Evolutionary conservation across 2,888 invertebrate genomes (phyloP).

Genomic region (Brenthis ino): DNA sequence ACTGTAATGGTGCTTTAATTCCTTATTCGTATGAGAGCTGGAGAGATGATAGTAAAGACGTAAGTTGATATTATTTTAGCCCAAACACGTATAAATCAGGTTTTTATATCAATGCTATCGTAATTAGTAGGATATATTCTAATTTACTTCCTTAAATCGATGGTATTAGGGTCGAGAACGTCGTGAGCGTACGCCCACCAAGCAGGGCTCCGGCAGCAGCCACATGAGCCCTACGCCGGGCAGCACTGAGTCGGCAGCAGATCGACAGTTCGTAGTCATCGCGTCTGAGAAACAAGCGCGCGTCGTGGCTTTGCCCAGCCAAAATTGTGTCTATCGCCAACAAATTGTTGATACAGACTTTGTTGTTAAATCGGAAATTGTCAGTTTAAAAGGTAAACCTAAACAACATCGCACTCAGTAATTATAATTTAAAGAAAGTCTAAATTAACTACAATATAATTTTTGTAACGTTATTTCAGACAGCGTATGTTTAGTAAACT

Average conservation of each 20-base stretch:
- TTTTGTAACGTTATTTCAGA: slow-evolving; percentile 81
- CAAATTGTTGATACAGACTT: slow-evolving; percentile 96
- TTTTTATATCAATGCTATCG: neutral
- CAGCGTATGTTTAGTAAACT: slow-evolving; percentile 96
- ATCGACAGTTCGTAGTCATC: slow-evolving; percentile 96
- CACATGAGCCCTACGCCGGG: slow-evolving; percentile 90
- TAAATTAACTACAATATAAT: neutral
- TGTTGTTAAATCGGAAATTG: slow-evolving; percentile 96
- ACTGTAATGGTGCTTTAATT: slow-evolving; percentile 96
- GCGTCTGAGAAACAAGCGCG: slow-evolving; percentile 97
- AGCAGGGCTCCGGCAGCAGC: slow-evolving; percentile 81
- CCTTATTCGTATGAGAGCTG: slow-evolving; percentile 95
- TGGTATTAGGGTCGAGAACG: slow-evolving; percentile 59
- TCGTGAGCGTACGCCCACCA: slow-evolving; percentile 84
- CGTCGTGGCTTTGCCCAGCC: slow-evolving; percentile 96
- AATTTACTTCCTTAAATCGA: neutral
- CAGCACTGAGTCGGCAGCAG: slow-evolving; percentile 79
- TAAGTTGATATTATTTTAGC: slow-evolving; percentile 48
- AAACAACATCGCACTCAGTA: neutral
- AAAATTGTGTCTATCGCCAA: slow-evolving; percentile 96
- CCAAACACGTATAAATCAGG: too few species aligned
- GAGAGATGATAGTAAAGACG: slow-evolving; percentile 92
- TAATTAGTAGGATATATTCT: neutral
- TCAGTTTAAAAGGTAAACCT: slow-evolving; percentile 91
- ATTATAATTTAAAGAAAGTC: neutral